A percentile compares a stretch with the other conserved stretches of the same genome.
phyloP scores from a whole-genome alignment of 2,888 invertebrate genomes.

The Ornithoptera priamus region DNA sequence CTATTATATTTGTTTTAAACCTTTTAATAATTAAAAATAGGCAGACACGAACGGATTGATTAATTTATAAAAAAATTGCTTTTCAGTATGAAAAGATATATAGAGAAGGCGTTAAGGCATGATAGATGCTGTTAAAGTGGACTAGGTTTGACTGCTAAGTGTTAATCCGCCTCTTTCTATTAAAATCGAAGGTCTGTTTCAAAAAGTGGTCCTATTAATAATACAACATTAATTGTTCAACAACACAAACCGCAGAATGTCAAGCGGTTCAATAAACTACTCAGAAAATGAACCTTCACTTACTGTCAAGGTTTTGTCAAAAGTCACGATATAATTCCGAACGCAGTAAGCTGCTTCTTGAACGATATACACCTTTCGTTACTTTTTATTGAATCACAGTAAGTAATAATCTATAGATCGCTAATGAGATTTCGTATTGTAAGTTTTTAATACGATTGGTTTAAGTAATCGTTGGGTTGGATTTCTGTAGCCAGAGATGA shows the following conservation, averaged over 20 bases:
- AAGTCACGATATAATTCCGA: constrained; percentile 43
- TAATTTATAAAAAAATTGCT: no score
- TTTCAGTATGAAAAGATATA: not conserved
- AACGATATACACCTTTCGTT: not conserved
- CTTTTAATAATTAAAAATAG: no score
- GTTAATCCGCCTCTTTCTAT: constrained; percentile 40
- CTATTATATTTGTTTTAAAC: no score
- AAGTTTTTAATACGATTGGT: no score
- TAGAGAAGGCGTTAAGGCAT: not conserved
- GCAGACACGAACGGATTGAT: no score
- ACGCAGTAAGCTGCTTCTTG: not conserved
- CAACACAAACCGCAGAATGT: constrained; percentile 32
- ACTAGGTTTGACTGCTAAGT: constrained; percentile 15
- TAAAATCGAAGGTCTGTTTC: constrained; percentile 38
- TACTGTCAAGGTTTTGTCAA: constrained; percentile 52
- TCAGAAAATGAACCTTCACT: constrained; percentile 39
- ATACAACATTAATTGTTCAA: constrained; percentile 32
- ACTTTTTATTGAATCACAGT: not conserved
- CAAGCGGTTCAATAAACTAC: constrained; percentile 39
- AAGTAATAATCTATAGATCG: no score
- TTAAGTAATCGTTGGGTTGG: no score
- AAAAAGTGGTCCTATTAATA: constrained; percentile 40
- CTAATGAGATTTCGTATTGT: no score
- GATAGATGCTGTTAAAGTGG: not conserved
- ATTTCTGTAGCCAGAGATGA: no score